These are phyloP conservation scores for Strigops habroptila DNA, from an alignment of 2,113 vertebrate species.

Conservation along the genomic window DNA sequence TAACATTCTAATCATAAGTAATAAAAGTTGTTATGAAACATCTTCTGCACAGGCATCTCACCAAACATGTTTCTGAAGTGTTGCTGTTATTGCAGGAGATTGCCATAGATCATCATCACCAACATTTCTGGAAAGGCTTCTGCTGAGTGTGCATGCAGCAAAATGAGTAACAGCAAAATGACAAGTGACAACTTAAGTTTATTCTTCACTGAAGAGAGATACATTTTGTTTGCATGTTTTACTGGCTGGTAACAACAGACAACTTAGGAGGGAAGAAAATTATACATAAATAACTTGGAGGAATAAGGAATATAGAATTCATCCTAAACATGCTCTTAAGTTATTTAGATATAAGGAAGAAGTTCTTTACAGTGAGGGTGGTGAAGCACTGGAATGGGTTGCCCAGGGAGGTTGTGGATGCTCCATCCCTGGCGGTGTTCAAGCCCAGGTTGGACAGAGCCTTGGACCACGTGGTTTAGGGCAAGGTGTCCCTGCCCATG, in stretches of 20 bases:
- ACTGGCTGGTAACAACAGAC: background rate
- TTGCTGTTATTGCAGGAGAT: background rate
- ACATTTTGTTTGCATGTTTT: background rate
- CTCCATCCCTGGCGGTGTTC: too few relatives aligned
- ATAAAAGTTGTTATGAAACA: background rate
- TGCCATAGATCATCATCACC: background rate
- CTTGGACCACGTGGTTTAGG: too few relatives aligned
- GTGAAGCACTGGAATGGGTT: too few relatives aligned
- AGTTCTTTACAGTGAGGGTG: too few relatives aligned
- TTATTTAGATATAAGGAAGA: too few relatives aligned
- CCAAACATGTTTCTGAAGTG: background rate
- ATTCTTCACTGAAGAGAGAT: background rate
- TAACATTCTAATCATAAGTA: background rate
- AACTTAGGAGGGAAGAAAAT: background rate
- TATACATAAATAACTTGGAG: background rate
- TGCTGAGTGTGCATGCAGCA: background rate
- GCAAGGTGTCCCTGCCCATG: too few relatives aligned
- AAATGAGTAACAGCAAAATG: background rate
- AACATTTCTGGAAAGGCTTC: background rate
- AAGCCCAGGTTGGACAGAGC: too few relatives aligned
- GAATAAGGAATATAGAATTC: background rate
- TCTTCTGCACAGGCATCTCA: background rate
- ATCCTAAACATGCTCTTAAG: background rate
- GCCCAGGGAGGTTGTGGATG: too few relatives aligned
- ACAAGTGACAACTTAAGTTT: background rate